Conservation (phyloP, 2,888 invertebrate species). For the Lucinisca nassula region DNA sequence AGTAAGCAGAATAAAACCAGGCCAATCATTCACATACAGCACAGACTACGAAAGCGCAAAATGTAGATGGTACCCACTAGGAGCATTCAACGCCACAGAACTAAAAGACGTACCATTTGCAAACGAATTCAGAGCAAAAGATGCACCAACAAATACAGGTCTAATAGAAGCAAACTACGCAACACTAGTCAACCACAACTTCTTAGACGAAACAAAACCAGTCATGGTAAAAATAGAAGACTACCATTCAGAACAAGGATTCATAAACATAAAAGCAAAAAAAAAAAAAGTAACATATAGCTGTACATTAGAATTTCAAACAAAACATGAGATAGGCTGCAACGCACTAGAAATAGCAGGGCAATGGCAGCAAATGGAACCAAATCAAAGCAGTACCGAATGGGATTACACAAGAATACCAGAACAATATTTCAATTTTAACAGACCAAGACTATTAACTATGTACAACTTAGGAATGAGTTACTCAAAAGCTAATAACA, state of each 20-base stretch:
- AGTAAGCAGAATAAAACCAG: neutral
- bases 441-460: no score
- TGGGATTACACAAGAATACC: neutral
- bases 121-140: neutral
- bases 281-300: constrained; percentile 20
- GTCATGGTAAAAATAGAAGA: constrained; percentile 27
- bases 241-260: neutral
- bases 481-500: neutral
- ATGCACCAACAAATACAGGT: neutral
- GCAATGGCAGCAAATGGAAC: neutral
- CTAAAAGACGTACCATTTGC: neutral
- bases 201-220: constrained; percentile 32
- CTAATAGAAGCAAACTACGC: constrained; percentile 1
- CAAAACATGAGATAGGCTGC: neutral
- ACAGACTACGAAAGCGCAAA: neutral
- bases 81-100: no score
- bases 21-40: neutral
- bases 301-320: neutral
- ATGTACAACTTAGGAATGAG: neutral
- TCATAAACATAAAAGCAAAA: constrained; percentile 18
- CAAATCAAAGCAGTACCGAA: neutral
- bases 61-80: no score
- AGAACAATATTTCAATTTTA: neutral
- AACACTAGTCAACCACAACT: constrained; percentile 34
- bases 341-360: neutral